phyloP scores from a whole-genome alignment of 2,113 vertebrate species.

The Ramphastos sulfuratus region DNA sequence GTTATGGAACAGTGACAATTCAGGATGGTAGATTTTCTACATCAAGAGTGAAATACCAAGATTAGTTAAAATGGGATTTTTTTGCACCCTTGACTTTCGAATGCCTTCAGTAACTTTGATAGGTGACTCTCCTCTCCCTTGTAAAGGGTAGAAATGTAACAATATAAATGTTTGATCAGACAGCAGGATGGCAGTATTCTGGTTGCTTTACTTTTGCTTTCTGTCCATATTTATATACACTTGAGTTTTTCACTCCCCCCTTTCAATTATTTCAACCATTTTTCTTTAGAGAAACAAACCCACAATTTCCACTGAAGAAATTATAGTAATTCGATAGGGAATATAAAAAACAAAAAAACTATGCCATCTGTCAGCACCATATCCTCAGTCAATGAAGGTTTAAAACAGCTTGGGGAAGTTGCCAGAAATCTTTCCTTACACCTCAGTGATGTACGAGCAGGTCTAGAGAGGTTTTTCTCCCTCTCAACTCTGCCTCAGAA shows the following conservation, averaged over 20 bases:
- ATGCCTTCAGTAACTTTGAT: not conserved
- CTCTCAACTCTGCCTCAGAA: too few species aligned
- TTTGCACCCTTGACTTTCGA: not conserved
- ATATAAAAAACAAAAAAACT: not conserved
- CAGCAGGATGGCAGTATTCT: not conserved
- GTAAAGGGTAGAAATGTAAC: not conserved
- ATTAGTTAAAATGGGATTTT: not conserved
- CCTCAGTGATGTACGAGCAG: not conserved
- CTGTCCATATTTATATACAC: not conserved
- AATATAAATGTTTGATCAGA: not conserved
- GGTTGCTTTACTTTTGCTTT: not conserved
- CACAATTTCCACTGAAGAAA: not conserved
- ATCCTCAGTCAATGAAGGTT: not conserved
- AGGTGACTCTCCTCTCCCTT: not conserved
- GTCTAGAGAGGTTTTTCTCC: too few species aligned
- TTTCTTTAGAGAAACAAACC: not conserved
- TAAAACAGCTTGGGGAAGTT: not conserved
- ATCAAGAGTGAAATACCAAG: not conserved
- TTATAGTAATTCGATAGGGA: not conserved
- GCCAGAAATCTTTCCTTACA: not conserved
- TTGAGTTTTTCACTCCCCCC: not conserved
- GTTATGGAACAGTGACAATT: not conserved
- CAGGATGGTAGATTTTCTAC: not conserved
- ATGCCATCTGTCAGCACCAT: not conserved
- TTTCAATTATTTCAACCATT: not conserved